Conservation (phyloP, 2,888 invertebrate genomes). For the Rotaria macrura region DNA sequence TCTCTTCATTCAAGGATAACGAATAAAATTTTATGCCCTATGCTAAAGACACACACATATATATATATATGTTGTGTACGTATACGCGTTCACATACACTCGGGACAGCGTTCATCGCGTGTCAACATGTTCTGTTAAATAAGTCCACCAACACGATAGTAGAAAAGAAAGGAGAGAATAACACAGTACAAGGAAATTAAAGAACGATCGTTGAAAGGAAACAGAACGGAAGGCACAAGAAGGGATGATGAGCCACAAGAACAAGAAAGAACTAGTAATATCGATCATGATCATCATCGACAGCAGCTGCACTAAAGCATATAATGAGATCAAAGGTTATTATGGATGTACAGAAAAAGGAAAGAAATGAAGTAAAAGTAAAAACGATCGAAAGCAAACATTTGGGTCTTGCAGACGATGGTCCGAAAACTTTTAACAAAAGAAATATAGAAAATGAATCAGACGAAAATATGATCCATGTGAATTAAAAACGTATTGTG, state of each 20-base stretch:
- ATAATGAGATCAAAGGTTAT: background rate
- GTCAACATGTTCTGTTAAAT: conserved; percentile 1
- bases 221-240: background rate
- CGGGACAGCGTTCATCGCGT: background rate
- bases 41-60: background rate
- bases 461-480: too few species aligned
- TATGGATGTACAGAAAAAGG: background rate
- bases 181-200: background rate
- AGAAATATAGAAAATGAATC: too few species aligned
- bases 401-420: too few species aligned
- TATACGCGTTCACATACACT: background rate
- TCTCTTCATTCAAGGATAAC: background rate
- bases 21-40: background rate
- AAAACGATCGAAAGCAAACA: too few species aligned
- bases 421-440: too few species aligned
- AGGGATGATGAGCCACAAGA: background rate
- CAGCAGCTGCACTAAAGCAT: background rate
- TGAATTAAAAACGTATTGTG: too few species aligned
- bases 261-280: background rate
- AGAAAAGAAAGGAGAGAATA: background rate
- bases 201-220: background rate
- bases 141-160: background rate
- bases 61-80: background rate
- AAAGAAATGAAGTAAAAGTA: too few species aligned
- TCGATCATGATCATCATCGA: background rate